These are phyloP conservation scores for Myanophis thanlyinensis DNA, from an alignment of 2,113 vertebrate species.

Conservation along the genomic window DNA sequence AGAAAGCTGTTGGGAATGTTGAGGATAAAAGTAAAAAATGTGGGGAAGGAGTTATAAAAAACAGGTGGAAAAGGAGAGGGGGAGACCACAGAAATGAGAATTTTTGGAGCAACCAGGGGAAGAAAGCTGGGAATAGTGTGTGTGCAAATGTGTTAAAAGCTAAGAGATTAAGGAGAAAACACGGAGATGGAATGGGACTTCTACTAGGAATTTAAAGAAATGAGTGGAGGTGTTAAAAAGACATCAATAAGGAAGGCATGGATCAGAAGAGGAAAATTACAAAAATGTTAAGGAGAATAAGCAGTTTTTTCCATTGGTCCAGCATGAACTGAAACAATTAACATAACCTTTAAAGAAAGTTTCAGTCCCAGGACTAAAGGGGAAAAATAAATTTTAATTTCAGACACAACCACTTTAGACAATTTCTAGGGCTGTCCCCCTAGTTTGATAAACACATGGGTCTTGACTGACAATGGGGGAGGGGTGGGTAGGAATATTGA, in stretches of 20 bases:
- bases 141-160: not conserved
- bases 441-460: not conserved
- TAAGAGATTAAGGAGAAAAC: not conserved
- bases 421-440: not conserved
- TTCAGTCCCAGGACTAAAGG: not conserved
- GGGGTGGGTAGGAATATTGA: not conserved
- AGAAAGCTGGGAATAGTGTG: not conserved
- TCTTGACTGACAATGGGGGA: not conserved
- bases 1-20: not conserved
- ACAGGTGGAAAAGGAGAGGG: not conserved
- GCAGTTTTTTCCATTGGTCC: not conserved
- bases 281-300: not conserved
- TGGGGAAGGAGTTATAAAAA: not conserved
- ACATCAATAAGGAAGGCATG: not conserved
- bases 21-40: not conserved
- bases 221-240: not conserved
- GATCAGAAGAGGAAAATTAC: not conserved
- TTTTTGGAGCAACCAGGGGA: not conserved
- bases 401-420: not conserved
- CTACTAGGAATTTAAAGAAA: not conserved
- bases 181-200: not conserved
- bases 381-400: not conserved
- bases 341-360: not conserved
- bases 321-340: not conserved
- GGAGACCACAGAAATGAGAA: not conserved